phyloP scores from a whole-genome alignment of 2,888 invertebrate species.

The Tetheella fluctuosa region DNA sequence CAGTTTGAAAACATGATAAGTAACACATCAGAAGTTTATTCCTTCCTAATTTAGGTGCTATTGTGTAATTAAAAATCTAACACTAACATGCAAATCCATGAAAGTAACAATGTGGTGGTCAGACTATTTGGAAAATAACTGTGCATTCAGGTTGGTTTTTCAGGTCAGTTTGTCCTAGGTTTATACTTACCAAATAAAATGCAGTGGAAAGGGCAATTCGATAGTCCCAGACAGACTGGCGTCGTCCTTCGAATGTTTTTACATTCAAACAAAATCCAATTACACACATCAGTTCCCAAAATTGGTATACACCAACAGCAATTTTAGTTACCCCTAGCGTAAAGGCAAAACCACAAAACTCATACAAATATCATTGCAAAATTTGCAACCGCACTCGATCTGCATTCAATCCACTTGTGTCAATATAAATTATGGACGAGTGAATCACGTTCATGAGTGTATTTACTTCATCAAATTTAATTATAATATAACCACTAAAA shows the following conservation, averaged over 20 bases:
- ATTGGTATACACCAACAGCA: neutral
- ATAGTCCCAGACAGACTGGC: neutral
- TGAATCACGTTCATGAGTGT: constrained; percentile 29
- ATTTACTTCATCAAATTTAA: constrained; percentile 1
- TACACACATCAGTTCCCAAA: neutral
- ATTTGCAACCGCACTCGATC: constrained; percentile 27
- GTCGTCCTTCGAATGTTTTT: neutral
- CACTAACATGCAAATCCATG: too few relatives aligned
- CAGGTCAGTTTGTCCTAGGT: too few relatives aligned
- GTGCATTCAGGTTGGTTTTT: too few relatives aligned
- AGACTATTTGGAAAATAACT: too few relatives aligned
- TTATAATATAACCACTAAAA: neutral
- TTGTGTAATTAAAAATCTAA: too few relatives aligned
- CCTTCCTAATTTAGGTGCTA: too few relatives aligned
- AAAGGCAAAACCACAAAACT: constrained; percentile 39
- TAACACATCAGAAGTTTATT: too few relatives aligned
- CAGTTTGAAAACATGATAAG: too few relatives aligned
- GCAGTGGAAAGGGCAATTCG: neutral
- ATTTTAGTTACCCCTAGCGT: constrained; percentile 9
- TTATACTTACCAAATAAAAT: too few relatives aligned
- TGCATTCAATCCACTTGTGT: constrained; percentile 38
- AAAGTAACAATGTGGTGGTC: too few relatives aligned
- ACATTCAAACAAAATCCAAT: neutral
- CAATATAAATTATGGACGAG: constrained; percentile 39
- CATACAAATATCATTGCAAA: constrained; percentile 39